A percentile compares a stretch with the other conserved stretches of the same genome.
phyloP scores from a whole-genome alignment of 2,113 vertebrate species.

The Ciconia boyciana region DNA sequence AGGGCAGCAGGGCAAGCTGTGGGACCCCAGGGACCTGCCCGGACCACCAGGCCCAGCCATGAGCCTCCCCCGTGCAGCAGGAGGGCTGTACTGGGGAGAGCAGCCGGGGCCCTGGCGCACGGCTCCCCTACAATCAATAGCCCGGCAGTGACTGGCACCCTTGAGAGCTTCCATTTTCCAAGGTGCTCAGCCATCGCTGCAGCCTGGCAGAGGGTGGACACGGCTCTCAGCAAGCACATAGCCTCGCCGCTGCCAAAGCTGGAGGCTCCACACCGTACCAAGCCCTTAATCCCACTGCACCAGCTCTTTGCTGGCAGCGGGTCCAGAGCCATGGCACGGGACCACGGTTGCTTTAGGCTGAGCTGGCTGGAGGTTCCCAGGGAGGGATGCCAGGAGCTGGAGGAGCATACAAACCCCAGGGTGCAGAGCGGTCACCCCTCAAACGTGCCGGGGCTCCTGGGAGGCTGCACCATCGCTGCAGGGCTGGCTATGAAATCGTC shows the following conservation, averaged over 20 bases:
- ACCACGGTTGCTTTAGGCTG: neutral
- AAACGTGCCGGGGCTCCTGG: accelerated
- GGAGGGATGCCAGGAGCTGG: neutral
- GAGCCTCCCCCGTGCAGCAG: neutral
- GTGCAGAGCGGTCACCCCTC: neutral
- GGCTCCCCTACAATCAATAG: neutral
- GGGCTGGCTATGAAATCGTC: neutral
- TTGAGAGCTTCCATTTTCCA: neutral
- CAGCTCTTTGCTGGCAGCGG: neutral
- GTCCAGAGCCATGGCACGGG: neutral
- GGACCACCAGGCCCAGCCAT: neutral
- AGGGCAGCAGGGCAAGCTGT: neutral
- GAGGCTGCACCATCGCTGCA: neutral
- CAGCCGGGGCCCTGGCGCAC: accelerated
- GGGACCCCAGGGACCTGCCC: neutral
- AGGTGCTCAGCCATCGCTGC: neutral
- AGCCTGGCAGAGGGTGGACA: neutral
- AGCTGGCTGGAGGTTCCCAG: neutral
- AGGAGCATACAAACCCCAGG: neutral
- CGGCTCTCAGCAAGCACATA: accelerated
- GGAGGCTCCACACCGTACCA: neutral
- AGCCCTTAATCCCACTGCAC: neutral
- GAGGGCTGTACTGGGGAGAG: neutral
- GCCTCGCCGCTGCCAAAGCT: neutral
- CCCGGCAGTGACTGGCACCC: neutral